phyloP scores from a whole-genome alignment of 35 echinoderm and acorn worm species.

The Lytechinus variegatus region DNA sequence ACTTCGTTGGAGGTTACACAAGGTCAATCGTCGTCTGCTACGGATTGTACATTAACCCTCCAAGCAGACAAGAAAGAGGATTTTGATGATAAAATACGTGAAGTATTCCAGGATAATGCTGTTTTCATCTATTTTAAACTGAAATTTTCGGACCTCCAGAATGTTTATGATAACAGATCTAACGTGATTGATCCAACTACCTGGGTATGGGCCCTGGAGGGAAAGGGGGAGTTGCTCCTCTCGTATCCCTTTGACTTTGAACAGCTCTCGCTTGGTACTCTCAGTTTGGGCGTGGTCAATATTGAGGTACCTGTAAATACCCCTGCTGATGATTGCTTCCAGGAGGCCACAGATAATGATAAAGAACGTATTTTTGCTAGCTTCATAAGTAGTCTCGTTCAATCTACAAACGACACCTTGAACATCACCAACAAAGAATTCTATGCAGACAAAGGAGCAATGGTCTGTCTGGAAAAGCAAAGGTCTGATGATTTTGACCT shows the following conservation, averaged over 20 bases:
- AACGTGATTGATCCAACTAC: slow-evolving; percentile 68
- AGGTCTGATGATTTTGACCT: slow-evolving; percentile 64
- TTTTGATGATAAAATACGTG: background rate
- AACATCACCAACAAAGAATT: slow-evolving; percentile 16
- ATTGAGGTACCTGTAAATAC: slow-evolving; percentile 33
- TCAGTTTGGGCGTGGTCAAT: slow-evolving; percentile 55
- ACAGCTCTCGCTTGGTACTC: slow-evolving; percentile 71
- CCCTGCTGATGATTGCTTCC: slow-evolving; percentile 31
- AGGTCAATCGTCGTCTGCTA: slow-evolving; percentile 42
- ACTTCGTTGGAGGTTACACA: background rate
- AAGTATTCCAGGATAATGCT: slow-evolving; percentile 26
- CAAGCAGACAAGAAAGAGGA: background rate
- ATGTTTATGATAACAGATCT: slow-evolving; percentile 52
- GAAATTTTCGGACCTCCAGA: slow-evolving; percentile 35
- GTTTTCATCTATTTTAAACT: slow-evolving; percentile 81
- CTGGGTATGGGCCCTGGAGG: slow-evolving; percentile 76
- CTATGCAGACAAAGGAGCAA: slow-evolving; percentile 32
- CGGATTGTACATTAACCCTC: background rate
- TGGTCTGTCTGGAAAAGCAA: slow-evolving; percentile 81
- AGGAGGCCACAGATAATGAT: slow-evolving; percentile 42
- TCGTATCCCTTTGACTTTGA: slow-evolving; percentile 78
- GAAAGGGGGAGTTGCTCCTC: slow-evolving; percentile 68
- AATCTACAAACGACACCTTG: background rate
- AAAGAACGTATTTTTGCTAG: slow-evolving; percentile 53
- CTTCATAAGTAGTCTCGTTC: slow-evolving; percentile 6